These are phyloP conservation scores for Stegophylla sp. DNA, from an alignment of 2,888 invertebrate genomes.

Conservation along the genomic window DNA sequence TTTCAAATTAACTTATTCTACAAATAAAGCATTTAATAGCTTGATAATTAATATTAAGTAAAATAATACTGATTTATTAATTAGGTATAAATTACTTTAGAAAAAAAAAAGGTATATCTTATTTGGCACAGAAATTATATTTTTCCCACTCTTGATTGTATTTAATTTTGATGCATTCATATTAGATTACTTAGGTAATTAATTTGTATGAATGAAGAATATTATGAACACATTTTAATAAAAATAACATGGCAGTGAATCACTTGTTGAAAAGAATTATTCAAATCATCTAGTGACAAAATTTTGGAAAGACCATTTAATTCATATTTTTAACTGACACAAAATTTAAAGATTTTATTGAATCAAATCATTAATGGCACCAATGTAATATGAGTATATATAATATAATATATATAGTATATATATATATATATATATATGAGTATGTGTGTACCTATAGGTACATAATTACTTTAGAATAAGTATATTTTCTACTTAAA, in stretches of 20 bases:
- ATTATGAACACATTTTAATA: constrained; percentile 43
- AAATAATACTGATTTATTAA: constrained; percentile 16
- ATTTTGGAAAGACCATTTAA: constrained; percentile 19
- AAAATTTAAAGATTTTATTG: constrained; percentile 1
- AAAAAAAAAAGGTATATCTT: background rate
- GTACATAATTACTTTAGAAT: constrained; percentile 34
- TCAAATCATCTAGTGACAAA: background rate
- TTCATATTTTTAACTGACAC: background rate
- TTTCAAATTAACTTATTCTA: background rate
- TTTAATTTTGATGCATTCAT: constrained; percentile 23
- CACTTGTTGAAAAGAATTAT: constrained; percentile 12
- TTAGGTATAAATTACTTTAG: background rate
- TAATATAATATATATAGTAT: too few species aligned
- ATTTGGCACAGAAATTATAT: constrained; percentile 43
- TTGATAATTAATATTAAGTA: background rate
- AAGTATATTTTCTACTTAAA: background rate
- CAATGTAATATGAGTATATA: background rate
- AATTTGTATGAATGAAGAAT: constrained; percentile 29
- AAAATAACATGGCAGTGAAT: constrained; percentile 43
- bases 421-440: too few species aligned
- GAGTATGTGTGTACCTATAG: too few species aligned
- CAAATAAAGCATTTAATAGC: constrained; percentile 8
- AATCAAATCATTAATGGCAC: constrained; percentile 11
- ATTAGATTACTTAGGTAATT: constrained; percentile 7
- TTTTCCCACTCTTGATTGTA: background rate